phyloP scores from a whole-genome alignment of 2,888 invertebrate species.

The Opisthograptis luteolata region DNA sequence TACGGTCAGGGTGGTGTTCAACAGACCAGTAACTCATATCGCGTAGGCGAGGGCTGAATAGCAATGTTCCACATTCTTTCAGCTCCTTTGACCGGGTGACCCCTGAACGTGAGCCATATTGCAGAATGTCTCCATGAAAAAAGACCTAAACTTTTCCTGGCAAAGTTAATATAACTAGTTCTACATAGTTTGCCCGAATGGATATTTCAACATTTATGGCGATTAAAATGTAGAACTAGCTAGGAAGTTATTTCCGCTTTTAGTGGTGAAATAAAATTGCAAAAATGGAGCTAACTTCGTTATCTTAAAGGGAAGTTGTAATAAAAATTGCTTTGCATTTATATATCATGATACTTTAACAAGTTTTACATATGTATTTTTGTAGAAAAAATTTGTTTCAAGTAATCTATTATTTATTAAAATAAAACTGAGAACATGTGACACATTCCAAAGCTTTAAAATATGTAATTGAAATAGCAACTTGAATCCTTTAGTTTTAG shows the following conservation, averaged over 20 bases:
- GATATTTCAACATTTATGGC: slow-evolving; percentile 45
- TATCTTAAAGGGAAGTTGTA: slow-evolving; percentile 19
- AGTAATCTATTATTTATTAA: too few species aligned
- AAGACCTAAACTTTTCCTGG: slow-evolving; percentile 58
- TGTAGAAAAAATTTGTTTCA: too few species aligned
- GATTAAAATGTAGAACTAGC: slow-evolving; percentile 46
- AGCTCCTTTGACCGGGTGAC: slow-evolving; percentile 69
- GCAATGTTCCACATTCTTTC: slow-evolving; percentile 58
- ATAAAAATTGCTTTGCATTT: slow-evolving; percentile 14
- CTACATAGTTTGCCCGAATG: slow-evolving; percentile 47
- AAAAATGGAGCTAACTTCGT: slow-evolving; percentile 32
- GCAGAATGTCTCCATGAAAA: slow-evolving; percentile 64
- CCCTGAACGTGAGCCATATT: slow-evolving; percentile 63
- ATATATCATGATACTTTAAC: slow-evolving; percentile 4
- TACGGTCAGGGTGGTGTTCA: slow-evolving; percentile 13
- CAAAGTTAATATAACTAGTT: slow-evolving; percentile 54
- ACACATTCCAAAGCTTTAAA: too few species aligned
- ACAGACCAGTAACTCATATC: slow-evolving; percentile 51
- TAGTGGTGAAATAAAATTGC: slow-evolving; percentile 35
- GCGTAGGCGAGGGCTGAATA: slow-evolving; percentile 53
- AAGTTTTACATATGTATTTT: too few species aligned
- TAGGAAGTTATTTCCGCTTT: slow-evolving; percentile 30
- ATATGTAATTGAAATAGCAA: not conserved
- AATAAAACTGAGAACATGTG: too few species aligned
- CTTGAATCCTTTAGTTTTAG: not conserved